Evolutionary conservation across 2,797 vertebrate species (phyloP).

Genomic region (Rhyacichthys aspro): DNA sequence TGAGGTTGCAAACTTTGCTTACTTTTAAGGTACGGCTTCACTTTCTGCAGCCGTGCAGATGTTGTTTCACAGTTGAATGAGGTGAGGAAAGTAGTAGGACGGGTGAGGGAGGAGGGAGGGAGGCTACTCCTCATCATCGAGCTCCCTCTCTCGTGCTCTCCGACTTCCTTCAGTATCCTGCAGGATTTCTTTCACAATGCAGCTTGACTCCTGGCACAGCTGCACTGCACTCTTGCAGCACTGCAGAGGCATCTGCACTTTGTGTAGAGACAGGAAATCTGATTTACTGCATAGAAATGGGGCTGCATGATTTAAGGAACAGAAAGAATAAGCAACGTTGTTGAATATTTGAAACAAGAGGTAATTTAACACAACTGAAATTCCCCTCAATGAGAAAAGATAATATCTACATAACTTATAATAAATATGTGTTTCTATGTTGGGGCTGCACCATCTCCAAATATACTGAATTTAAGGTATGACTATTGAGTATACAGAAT

Average conservation of each 20-base stretch:
- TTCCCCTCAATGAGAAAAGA: too few relatives aligned
- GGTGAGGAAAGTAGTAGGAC: conserved; percentile 8
- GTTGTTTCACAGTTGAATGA: conserved; percentile 17
- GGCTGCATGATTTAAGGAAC: background rate
- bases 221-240: conserved; percentile 33
- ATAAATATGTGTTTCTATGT: too few relatives aligned
- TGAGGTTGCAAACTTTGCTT: conserved; percentile 11
- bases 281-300: background rate
- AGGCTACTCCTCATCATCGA: background rate
- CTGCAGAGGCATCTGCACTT: conserved; percentile 54
- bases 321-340: background rate
- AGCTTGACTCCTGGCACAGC: conserved; percentile 54
- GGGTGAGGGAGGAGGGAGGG: background rate
- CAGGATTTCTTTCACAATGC: conserved; percentile 35
- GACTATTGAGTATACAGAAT: too few relatives aligned
- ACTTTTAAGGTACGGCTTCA: conserved; percentile 3
- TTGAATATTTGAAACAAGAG: too few relatives aligned
- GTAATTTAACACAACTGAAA: too few relatives aligned
- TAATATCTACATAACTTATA: too few relatives aligned
- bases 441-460: too few relatives aligned
- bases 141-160: conserved; percentile 1
- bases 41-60: conserved; percentile 24
- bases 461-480: too few relatives aligned
- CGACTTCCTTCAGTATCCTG: conserved; percentile 16
- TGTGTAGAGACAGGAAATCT: background rate